Conservation (phyloP, 2,888 invertebrate species). For the Elmis aenea region DNA sequence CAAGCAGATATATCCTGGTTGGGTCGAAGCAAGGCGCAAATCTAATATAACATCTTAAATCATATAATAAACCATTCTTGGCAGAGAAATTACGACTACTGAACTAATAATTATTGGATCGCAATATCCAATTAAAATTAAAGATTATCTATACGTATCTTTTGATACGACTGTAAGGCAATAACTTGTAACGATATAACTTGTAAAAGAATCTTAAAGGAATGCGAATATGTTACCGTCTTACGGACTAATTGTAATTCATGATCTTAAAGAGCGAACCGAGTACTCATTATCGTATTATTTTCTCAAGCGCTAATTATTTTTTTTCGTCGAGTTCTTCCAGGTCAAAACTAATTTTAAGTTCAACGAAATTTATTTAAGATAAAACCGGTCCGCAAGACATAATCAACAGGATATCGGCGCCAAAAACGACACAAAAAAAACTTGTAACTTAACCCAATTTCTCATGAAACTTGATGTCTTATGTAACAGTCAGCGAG, state of each 20-base stretch:
- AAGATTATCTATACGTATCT: conserved; percentile 13
- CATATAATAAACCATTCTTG: background rate
- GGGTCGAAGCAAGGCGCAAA: too few relatives aligned
- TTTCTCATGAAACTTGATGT: conserved; percentile 15
- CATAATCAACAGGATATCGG: conserved; percentile 21
- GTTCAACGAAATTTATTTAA: conserved; percentile 17
- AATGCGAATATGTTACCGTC: too few relatives aligned
- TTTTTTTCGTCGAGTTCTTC: background rate
- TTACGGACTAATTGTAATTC: too few relatives aligned
- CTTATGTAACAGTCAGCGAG: too few relatives aligned
- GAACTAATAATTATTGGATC: conserved; percentile 17
- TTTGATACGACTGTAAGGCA: conserved; percentile 11
- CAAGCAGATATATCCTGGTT: too few relatives aligned
- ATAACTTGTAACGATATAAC: conserved; percentile 10
- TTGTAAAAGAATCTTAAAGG: conserved; percentile 10
- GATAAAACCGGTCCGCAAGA: conserved; percentile 19
- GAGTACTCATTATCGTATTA: too few relatives aligned
- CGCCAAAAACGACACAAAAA: conserved; percentile 20
- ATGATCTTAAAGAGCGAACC: too few relatives aligned
- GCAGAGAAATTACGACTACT: conserved; percentile 7
- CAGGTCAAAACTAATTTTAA: too few relatives aligned
- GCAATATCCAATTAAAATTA: conserved; percentile 16
- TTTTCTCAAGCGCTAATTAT: too few relatives aligned
- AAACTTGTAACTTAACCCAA: conserved; percentile 19
- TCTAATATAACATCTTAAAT: background rate